These are phyloP conservation scores for Bothrops jararaca DNA, from an alignment of 2,113 vertebrate species.

Conservation along the genomic window DNA sequence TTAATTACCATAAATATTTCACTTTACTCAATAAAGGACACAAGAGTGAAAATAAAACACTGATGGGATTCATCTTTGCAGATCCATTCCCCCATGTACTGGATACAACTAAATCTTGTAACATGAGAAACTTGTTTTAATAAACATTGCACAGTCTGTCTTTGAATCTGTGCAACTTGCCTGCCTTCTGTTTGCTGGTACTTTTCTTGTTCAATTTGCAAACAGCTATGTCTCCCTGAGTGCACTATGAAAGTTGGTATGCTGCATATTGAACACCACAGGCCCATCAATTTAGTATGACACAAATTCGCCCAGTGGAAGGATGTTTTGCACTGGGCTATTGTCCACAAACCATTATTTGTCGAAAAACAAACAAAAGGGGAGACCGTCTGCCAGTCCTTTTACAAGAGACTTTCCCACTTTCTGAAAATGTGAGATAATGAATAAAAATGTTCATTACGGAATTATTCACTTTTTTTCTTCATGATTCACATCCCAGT, in stretches of 20 bases:
- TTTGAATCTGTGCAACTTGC: background rate
- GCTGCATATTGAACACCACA: background rate
- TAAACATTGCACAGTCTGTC: background rate
- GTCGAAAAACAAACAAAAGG: conserved; percentile 69
- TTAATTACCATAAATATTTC: conserved; percentile 16
- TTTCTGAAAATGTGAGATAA: conserved; percentile 80
- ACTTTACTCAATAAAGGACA: background rate
- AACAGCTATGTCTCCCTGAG: conserved; percentile 13
- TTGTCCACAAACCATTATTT: conserved; percentile 70
- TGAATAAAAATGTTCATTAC: conserved; percentile 97
- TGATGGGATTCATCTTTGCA: background rate
- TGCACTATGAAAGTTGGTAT: accelerated
- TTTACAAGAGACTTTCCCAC: conserved; percentile 55
- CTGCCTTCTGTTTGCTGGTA: background rate
- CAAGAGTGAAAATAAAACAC: background rate
- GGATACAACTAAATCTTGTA: background rate
- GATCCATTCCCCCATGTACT: conserved; percentile 1
- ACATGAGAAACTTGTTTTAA: background rate
- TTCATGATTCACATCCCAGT: conserved; percentile 90
- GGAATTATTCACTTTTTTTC: conserved; percentile 93
- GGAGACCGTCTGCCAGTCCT: conserved; percentile 40
- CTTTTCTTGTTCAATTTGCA: conserved; percentile 8
- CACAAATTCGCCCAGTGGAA: conserved; percentile 16
- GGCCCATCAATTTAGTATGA: conserved; percentile 35
- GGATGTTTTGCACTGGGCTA: conserved; percentile 29